Evolutionary conservation across 2,113 vertebrate species (phyloP).

Genomic region (Ia io): DNA sequence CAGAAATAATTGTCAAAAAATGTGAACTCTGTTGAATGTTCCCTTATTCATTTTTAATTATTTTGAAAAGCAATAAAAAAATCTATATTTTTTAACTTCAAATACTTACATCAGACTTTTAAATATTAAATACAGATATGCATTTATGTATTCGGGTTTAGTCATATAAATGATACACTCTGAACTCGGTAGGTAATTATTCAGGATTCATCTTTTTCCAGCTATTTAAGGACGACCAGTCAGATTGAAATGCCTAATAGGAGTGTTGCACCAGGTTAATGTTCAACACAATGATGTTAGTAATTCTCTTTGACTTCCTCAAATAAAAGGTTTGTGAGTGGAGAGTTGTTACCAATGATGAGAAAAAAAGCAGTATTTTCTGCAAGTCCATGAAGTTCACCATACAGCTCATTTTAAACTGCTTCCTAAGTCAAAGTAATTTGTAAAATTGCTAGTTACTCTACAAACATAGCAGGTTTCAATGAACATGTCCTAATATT

Average conservation of each 20-base stretch:
- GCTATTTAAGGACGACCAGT: conserved; percentile 46
- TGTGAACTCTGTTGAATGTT: neutral
- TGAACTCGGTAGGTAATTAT: conserved; percentile 23
- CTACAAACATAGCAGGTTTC: neutral
- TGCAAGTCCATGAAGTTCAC: conserved; percentile 25
- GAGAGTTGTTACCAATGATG: neutral
- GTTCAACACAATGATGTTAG: conserved; percentile 41
- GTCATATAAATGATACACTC: neutral
- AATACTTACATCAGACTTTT: neutral
- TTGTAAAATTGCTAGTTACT: neutral
- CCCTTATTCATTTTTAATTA: conserved; percentile 10
- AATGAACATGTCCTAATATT: neutral
- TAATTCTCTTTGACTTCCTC: conserved; percentile 45
- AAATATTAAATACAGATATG: neutral
- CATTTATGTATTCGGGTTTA: conserved; percentile 22
- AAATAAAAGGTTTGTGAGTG: conserved; percentile 18
- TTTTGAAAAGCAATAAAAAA: conserved; percentile 16
- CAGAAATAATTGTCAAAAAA: conserved; percentile 4
- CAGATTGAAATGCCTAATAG: conserved; percentile 10
- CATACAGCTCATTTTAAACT: conserved; percentile 9
- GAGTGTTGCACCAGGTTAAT: neutral
- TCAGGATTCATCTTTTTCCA: neutral
- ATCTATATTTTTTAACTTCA: neutral
- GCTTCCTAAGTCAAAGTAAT: neutral
- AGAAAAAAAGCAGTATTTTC: neutral